These are phyloP conservation scores for Paraescarpia echinospica DNA, from an alignment of 1,140 invertebrate species.

Conservation along the genomic window DNA sequence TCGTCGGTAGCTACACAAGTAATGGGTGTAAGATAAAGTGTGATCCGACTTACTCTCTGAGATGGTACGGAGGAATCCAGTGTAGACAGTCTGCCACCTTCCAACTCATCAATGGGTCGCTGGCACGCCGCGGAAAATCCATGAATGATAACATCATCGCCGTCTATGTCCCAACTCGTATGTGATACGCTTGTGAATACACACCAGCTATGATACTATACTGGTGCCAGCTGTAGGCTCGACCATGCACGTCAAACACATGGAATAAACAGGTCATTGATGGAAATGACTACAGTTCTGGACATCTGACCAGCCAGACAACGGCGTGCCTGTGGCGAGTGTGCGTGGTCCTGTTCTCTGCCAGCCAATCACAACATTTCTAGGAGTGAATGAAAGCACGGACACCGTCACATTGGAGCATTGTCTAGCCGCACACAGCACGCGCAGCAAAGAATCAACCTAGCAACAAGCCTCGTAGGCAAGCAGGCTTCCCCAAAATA, in stretches of 20 bases:
- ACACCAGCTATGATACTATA: background rate
- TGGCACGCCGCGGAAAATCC: background rate
- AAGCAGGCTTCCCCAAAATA: background rate
- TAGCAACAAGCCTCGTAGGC: background rate
- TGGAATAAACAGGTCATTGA: background rate
- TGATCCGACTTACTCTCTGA: background rate
- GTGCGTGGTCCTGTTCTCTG: background rate
- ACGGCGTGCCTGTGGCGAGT: background rate
- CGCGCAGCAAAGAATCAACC: background rate
- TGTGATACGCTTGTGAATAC: background rate
- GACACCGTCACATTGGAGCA: background rate
- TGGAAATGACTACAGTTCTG: background rate
- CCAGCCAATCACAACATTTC: background rate
- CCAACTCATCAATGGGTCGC: background rate
- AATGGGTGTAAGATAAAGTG: background rate
- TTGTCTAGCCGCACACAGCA: background rate
- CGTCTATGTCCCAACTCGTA: background rate
- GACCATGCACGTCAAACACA: background rate
- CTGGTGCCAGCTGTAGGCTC: background rate
- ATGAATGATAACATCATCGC: background rate
- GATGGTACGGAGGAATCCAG: background rate
- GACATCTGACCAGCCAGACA: background rate
- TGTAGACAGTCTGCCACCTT: background rate
- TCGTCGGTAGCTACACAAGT: background rate
- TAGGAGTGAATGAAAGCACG: background rate